Evolutionary conservation across 2,888 invertebrate species (phyloP), one percentile per base, ranked within the genome.

Genomic region (Bedellia somnulentella): DNA sequence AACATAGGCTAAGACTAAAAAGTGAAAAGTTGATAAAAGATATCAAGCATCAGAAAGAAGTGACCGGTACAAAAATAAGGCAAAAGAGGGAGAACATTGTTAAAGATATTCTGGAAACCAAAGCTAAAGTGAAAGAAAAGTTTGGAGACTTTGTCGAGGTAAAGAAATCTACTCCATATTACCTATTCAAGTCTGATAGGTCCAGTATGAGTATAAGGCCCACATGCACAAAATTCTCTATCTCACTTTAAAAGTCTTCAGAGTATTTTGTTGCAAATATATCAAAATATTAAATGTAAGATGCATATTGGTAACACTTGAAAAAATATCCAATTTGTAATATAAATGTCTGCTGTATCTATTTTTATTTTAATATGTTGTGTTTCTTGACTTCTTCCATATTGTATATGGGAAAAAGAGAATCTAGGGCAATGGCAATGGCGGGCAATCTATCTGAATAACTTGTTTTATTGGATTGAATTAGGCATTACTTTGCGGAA

Each of bases 131-230:
- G 9, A 84, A 81, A 48, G 85, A 83, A 44, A 83, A 80, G 51
- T 79, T 90, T 42, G 87, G 86, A 50, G 84, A 82, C 56, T 85
- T 86, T 41, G 83, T 89, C 37, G 89, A 87, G 64, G 86, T 82
- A 56, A 35, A n/a, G n/a, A n/a, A n/a, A n/a, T n/a, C n/a, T n/a
- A n/a, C n/a, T n/a, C n/a, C n/a, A n/a, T n/a, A n/a, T n/a, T n/a
- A n/a, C n/a, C 13, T 32, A 26, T 10, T 8, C 11, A 11, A 58
- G 59, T 9, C 56, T 57, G 33, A 8, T 10, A 11, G 24, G 6
- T 24, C 11, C 2, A 3, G 8, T 8, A 8, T 3, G 12, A 24
- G n/a, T 8, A n/a, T 21, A 21, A 21, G 2, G 8, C 8, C 9
- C 9, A 10, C 8, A 21, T 2, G 2, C 2, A 3, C 10, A 2